Conservation (phyloP, 2,797 vertebrate genomes). For the Fratercula arctica region DNA sequence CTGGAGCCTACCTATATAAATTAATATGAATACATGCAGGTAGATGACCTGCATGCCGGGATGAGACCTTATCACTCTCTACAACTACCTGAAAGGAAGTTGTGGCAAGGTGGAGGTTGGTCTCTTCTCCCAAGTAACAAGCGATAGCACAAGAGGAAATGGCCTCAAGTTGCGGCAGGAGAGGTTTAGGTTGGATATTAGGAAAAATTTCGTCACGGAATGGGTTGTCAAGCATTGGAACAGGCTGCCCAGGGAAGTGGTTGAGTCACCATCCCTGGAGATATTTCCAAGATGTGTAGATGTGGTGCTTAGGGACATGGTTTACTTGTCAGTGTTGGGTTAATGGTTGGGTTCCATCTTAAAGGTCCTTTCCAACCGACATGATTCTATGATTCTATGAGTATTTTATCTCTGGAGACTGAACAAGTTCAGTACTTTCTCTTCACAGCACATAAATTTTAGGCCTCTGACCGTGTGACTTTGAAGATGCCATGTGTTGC, state of each 20-base stretch:
- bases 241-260: not conserved
- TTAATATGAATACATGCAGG: not conserved
- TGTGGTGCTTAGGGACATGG: not conserved
- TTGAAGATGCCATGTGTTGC: not conserved
- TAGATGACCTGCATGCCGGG: not conserved
- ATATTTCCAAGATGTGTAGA: accelerated
- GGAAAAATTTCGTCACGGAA: not conserved
- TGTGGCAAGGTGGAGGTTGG: accelerated
- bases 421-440: not conserved
- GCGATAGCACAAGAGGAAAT: not conserved
- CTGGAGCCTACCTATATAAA: not conserved
- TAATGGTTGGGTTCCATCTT: accelerated
- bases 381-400: not conserved
- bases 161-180: accelerated
- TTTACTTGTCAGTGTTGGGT: not conserved
- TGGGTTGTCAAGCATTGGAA: not conserved
- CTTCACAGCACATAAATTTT: not conserved
- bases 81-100: not conserved
- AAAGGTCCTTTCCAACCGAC: not conserved
- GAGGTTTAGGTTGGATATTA: not conserved
- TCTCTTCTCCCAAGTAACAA: not conserved
- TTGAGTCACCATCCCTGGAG: not conserved
- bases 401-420: not conserved
- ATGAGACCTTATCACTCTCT: not conserved
- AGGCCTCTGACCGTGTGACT: not conserved